phyloP scores from a whole-genome alignment of 2,797 vertebrate species.

The Sebastes paucispinis region DNA sequence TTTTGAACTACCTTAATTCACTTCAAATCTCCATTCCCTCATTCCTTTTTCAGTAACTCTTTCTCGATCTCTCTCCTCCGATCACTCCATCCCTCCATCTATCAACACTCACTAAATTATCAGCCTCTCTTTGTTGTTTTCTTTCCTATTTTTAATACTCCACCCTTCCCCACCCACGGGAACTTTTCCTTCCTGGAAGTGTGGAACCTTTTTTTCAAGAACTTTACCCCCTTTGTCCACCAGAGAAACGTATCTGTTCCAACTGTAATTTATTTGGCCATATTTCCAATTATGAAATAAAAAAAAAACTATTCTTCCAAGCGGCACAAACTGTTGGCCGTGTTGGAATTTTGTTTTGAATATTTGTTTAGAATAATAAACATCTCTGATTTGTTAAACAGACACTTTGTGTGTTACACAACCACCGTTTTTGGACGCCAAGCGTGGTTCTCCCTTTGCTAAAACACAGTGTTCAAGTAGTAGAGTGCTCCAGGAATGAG shows the following conservation, averaged over 20 bases:
- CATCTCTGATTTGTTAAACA: neutral
- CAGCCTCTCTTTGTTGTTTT: constrained; percentile 30
- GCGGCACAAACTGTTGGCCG: neutral
- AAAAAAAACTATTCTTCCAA: neutral
- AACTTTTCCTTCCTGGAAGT: constrained; percentile 15
- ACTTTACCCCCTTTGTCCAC: neutral
- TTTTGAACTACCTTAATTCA: neutral
- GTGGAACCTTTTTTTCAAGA: neutral
- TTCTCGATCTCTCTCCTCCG: neutral
- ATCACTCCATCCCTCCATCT: constrained; percentile 22
- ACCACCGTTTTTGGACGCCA: neutral
- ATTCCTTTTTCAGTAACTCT: neutral
- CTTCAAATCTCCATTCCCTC: constrained; percentile 11
- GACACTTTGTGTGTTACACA: neutral
- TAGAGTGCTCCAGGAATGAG: too few relatives aligned
- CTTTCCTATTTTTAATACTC: constrained; percentile 15
- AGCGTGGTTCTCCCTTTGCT: neutral
- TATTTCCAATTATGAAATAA: neutral
- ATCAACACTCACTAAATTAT: constrained; percentile 23
- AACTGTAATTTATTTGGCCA: neutral
- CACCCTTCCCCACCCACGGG: constrained; percentile 3
- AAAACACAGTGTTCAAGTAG: neutral
- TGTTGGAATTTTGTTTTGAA: constrained; percentile 2
- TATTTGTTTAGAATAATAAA: constrained; percentile 19
- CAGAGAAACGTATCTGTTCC: neutral